Conservation (phyloP, 2,888 invertebrate genomes). For the Apamea crenata region DNA sequence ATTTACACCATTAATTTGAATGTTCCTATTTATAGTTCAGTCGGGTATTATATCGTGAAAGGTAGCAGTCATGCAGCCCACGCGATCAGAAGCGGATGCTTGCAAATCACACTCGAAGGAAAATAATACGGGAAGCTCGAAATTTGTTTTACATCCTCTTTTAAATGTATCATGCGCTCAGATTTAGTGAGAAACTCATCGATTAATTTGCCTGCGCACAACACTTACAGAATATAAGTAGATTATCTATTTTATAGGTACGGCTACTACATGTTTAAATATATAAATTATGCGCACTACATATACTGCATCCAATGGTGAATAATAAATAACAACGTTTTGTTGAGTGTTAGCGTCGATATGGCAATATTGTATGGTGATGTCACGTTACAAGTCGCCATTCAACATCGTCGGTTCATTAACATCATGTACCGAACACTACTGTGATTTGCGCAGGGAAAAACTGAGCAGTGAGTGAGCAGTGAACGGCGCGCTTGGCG, state of each 20-base stretch:
- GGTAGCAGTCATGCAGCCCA: slow-evolving; percentile 72
- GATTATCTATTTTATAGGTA: slow-evolving; percentile 16
- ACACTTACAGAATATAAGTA: slow-evolving; percentile 1
- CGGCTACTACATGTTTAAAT: slow-evolving; percentile 6
- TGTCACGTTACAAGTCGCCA: slow-evolving; percentile 58
- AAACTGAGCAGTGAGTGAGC: slow-evolving; percentile 72
- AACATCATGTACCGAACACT: slow-evolving; percentile 65
- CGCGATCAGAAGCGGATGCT: slow-evolving; percentile 62
- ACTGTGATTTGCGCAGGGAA: slow-evolving; percentile 71
- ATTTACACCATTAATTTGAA: slow-evolving; percentile 82
- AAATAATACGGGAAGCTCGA: slow-evolving; percentile 47
- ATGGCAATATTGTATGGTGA: slow-evolving; percentile 34
- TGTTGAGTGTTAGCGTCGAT: slow-evolving; percentile 10
- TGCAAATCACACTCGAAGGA: slow-evolving; percentile 43
- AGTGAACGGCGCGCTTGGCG: slow-evolving; percentile 71
- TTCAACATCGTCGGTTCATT: slow-evolving; percentile 69
- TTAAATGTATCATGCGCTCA: slow-evolving; percentile 24
- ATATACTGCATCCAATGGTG: slow-evolving; percentile 9
- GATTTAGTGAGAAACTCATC: slow-evolving; percentile 39
- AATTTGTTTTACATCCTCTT: slow-evolving; percentile 40
- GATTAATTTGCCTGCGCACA: slow-evolving; percentile 11
- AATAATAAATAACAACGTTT: slow-evolving; percentile 13
- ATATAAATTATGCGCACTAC: neutral
- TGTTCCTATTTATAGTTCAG: slow-evolving; percentile 83
- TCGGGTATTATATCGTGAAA: slow-evolving; percentile 78